Base-by-base conservation (phyloP, 1,140 invertebrate species). In the Drosophila truncata region DNA sequence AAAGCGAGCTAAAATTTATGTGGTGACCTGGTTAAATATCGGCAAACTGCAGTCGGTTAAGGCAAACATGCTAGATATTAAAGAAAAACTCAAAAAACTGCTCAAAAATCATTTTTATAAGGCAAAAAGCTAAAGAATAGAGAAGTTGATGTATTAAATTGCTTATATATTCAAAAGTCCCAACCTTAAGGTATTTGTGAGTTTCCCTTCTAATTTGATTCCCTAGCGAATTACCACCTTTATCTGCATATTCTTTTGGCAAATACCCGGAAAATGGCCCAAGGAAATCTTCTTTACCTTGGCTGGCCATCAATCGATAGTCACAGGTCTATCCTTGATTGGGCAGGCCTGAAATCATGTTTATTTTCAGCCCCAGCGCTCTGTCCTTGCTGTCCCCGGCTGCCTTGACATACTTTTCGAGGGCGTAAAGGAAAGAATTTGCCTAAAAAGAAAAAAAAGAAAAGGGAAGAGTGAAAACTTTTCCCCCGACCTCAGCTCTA, bases 331-430 rank as follows among this genome's bases (percentile, higher is more conserved):
- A 31, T 58, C 47, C 44, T 55, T 61, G 66, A 37, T 62, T 54
- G 41, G 52, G 39, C 23, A 20, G 35, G 20, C 64, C 67, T 69
- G 46, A 81, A 85, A 71, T 61, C 54, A 60, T 75, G 78, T 76
- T 62, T 86, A 86, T 86, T 86, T 86, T 79, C 50, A 81, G 74
- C 64, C n/a, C 69, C n/a, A 14, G 33, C 25, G 33, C 23, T 35
- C 3, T 37, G 46, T 70, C 60, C 65, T 41, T 64, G 33, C 44
- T 64, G 31, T 27, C 44, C 57, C 20, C 29, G 47, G 31, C 58
- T 18, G 78, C 82, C 82, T 82, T 86, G 82, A 86, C 82, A 86
- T 62, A 86, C 57, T 69, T 86, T 67, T 58, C 37, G 29, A 25
- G 33, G 63, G 39, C 65, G 16, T 35, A 49, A 71, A 60, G 10